Base-by-base conservation (phyloP, 2,113 vertebrate species). In the Tenrec ecaudatus region DNA sequence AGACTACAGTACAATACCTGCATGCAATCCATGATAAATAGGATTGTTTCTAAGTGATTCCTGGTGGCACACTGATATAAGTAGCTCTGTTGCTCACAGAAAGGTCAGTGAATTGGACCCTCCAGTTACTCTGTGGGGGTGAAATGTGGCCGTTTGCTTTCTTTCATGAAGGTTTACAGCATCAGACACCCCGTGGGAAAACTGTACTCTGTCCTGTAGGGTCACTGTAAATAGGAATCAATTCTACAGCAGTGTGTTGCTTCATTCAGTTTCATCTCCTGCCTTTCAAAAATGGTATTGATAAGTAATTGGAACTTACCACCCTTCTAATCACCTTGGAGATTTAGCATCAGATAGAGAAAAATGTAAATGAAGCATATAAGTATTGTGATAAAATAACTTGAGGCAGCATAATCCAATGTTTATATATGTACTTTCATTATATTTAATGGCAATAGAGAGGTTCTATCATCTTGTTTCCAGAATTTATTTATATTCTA, bases 361-460 rank as follows among this genome's bases (percentile, higher is more conserved):
- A 76, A 8, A 77, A 89, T n/a, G 91, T 78, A 57, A 0, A 23
- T 25, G n/a, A 20, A 79, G n/a, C 2, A 6, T 3, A 79, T 29
- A 82, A 78, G 12, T 23, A 84, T 19, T 64, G 22, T 31, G 0
- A 36, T 43, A 10, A 89, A 78, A 68, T 10, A 29, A 27, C n/a
- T 29, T 33, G 6, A 71, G 33, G 15, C 17, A 1, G 17, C 4
- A 0, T 64, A 33, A 82, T 75, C 15, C 0, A 0, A 17, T 23
- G 75, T 92, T 88, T 43, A 14, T 22, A 1, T 0, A 2, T 38
- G 29, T 27, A 27, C 62, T 19, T 7, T 95, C 64, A 20, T 33
- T 27, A 16, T 33, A 6, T n/a, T 90, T 88, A 78, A 53, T 71
- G 68, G 88, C 22, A 68, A n/a, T 29, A 86, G 57, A 33, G 47